These are phyloP conservation scores for Oncorhynchus tshawytscha DNA, from an alignment of 2,113 vertebrate genomes.

Conservation along the genomic window DNA sequence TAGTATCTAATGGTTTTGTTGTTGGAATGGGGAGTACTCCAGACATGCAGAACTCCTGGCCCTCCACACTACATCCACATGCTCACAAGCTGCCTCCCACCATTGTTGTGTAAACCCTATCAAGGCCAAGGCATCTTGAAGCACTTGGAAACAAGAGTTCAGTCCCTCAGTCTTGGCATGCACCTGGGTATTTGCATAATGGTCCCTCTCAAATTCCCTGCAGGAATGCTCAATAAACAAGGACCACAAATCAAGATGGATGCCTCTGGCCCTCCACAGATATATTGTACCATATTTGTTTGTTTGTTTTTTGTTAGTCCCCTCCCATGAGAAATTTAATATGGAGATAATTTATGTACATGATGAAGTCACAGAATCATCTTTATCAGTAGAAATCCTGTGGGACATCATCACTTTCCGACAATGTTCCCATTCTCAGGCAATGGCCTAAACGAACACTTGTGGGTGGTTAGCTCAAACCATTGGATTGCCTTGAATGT, in stretches of 20 bases:
- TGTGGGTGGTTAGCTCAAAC: constrained; percentile 43
- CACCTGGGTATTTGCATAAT: constrained; percentile 76
- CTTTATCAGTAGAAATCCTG: constrained; percentile 43
- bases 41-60: constrained; percentile 25
- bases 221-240: constrained; percentile 65
- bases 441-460: constrained; percentile 39
- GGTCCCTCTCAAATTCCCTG: constrained; percentile 62
- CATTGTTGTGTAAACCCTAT: constrained; percentile 58
- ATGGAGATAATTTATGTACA: constrained; percentile 8
- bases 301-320: constrained; percentile 10
- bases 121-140: constrained; percentile 70
- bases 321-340: constrained; percentile 27
- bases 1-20: constrained; percentile 22
- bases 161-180: constrained; percentile 65
- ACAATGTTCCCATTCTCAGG: constrained; percentile 40
- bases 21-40: constrained; percentile 2
- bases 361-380: constrained; percentile 25
- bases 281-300: constrained; percentile 34
- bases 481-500: constrained; percentile 32
- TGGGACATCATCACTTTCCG: constrained; percentile 48
- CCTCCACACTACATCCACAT: constrained; percentile 38
- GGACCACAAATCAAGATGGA: constrained; percentile 58
- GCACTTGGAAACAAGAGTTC: constrained; percentile 61
- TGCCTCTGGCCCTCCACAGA: not conserved
- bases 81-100: constrained; percentile 36